phyloP scores from a whole-genome alignment of 1,140 invertebrate species.

The Formica exsecta region DNA sequence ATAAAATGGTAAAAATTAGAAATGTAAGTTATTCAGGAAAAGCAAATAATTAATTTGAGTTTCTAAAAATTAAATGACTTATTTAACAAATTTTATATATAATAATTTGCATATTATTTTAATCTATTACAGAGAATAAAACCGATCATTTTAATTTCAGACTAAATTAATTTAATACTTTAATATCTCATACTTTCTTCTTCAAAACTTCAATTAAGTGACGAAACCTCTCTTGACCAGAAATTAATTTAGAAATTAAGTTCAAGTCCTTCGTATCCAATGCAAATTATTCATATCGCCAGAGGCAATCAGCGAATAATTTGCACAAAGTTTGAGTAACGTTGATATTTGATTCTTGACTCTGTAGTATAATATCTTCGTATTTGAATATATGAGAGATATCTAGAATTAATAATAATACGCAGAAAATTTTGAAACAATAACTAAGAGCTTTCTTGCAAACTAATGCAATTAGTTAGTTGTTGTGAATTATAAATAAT shows the following conservation, averaged over 20 bases:
- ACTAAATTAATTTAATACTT: constrained; percentile 8
- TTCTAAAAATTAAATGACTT: not conserved
- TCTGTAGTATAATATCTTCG: constrained; percentile 19
- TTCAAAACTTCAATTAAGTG: constrained; percentile 26
- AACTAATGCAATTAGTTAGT: not conserved
- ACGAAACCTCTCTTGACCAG: constrained; percentile 38
- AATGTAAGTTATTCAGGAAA: not conserved
- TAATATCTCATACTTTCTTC: not conserved
- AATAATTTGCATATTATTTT: not conserved
- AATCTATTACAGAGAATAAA: not conserved
- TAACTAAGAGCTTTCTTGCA: not conserved
- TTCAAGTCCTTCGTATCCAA: constrained; percentile 61
- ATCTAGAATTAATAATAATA: constrained; percentile 52
- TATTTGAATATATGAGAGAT: constrained; percentile 68
- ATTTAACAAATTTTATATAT: not conserved
- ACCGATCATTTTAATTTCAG: no score
- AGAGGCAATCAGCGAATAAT: constrained; percentile 70
- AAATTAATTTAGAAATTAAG: constrained; percentile 71
- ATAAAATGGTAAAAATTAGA: not conserved
- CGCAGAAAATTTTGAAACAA: not conserved
- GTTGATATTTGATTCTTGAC: constrained; percentile 69
- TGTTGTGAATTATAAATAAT: not conserved
- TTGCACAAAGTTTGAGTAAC: constrained; percentile 71
- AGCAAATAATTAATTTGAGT: not conserved
- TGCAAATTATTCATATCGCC: constrained; percentile 73